A percentile compares a stretch with the other conserved stretches of the same genome.
Conservation (phyloP, 2,797 vertebrate genomes). For the Emys orbicularis region DNA sequence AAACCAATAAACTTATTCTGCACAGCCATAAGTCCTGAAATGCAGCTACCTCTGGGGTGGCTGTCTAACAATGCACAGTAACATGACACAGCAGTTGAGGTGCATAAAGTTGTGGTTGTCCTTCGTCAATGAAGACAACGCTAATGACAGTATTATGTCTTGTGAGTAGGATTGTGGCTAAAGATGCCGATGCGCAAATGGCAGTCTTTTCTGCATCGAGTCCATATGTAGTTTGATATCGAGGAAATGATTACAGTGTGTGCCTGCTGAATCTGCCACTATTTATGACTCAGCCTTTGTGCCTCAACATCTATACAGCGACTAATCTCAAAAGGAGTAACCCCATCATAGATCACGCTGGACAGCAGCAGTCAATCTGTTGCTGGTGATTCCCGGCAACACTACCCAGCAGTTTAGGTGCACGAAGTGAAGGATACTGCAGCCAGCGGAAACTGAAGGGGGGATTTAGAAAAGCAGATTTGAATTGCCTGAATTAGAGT, state of each 20-base stretch:
- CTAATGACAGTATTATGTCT: background rate
- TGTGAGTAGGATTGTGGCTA: background rate
- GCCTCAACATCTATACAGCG: background rate
- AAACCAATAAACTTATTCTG: background rate
- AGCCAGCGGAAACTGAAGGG: background rate
- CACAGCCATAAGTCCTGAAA: background rate
- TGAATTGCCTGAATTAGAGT: background rate
- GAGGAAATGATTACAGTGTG: background rate
- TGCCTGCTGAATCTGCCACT: background rate
- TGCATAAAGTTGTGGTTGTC: background rate
- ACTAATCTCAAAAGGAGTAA: background rate
- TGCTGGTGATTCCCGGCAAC: background rate
- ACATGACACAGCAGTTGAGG: background rate
- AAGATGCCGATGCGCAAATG: background rate
- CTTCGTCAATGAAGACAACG: background rate
- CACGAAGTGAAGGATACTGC: background rate
- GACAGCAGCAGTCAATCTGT: background rate
- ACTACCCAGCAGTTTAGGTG: background rate
- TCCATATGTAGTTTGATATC: background rate
- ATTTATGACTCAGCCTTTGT: background rate
- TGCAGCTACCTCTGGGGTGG: background rate
- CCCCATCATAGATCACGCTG: background rate
- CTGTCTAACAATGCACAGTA: background rate
- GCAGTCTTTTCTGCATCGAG: background rate
- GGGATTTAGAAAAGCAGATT: background rate